phyloP scores from a whole-genome alignment of 2,113 vertebrate species.

The Xiphophorus couchianus region DNA sequence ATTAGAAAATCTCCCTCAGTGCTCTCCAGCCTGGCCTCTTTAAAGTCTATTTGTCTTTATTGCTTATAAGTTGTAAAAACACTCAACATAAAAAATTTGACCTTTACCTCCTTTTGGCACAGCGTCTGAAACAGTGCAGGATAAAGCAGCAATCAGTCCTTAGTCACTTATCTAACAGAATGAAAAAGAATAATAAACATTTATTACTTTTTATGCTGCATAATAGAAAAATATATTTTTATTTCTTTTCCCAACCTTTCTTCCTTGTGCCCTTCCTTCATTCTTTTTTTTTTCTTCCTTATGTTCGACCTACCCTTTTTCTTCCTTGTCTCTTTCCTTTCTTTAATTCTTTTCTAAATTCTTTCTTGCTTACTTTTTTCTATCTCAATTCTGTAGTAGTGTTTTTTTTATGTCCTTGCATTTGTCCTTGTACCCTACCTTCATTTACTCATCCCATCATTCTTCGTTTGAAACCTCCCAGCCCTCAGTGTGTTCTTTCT shows the following conservation, averaged over 20 bases:
- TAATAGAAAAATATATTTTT: too few relatives aligned
- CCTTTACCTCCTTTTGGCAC: conserved; percentile 2
- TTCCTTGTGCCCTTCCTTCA: not conserved
- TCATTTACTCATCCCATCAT: not conserved
- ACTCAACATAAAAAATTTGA: not conserved
- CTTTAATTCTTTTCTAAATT: not conserved
- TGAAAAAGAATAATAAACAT: not conserved
- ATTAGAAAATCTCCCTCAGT: conserved; percentile 17
- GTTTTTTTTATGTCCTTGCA: too few relatives aligned
- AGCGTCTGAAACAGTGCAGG: not conserved
- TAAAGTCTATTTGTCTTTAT: not conserved
- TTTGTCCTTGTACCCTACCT: too few relatives aligned
- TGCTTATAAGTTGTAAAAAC: conserved; percentile 18
- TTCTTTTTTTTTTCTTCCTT: not conserved
- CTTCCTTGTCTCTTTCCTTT: not conserved
- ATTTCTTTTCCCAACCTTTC: too few relatives aligned
- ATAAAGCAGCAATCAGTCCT: not conserved
- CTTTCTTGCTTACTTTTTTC: conserved; percentile 1
- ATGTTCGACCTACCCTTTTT: not conserved
- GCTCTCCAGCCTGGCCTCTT: conserved; percentile 5
- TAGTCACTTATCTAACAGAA: not conserved
- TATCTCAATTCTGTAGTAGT: too few relatives aligned
- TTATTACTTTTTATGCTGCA: not conserved
- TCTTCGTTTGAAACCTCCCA: not conserved
- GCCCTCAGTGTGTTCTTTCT: not conserved